These are phyloP conservation scores for Oppia nitens DNA, from an alignment of 1,140 invertebrate genomes.

Conservation along the genomic window DNA sequence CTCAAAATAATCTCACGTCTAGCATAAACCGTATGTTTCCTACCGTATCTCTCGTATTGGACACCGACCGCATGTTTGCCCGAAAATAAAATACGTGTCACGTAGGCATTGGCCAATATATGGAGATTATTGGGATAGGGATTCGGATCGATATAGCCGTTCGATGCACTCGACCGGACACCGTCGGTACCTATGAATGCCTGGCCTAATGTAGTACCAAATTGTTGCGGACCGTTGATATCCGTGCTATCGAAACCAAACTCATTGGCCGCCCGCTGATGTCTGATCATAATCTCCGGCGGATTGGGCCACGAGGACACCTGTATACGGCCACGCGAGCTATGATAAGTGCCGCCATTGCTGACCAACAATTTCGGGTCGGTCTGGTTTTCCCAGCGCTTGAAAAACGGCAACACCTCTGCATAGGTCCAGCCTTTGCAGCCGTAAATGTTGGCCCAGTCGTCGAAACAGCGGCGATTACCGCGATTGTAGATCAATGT, in stretches of 20 bases:
- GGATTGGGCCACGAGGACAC: no score
- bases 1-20: constrained; percentile 54
- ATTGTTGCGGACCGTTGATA: constrained; percentile 61
- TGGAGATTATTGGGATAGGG: constrained; percentile 57
- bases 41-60: constrained; percentile 45
- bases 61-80: constrained; percentile 43
- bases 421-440: constrained; percentile 81
- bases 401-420: constrained; percentile 72
- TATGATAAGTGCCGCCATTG: constrained; percentile 34
- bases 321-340: constrained; percentile 1
- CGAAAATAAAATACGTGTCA: constrained; percentile 14
- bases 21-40: constrained; percentile 43
- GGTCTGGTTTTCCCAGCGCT: constrained; percentile 55
- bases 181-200: constrained; percentile 26
- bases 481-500: constrained; percentile 92
- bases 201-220: constrained; percentile 39
- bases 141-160: constrained; percentile 10
- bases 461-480: constrained; percentile 75
- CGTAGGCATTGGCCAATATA: constrained; percentile 31
- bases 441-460: constrained; percentile 62
- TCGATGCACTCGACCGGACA: neutral
- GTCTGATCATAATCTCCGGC: no score
- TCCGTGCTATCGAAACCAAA: no score
- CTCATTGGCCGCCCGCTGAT: no score
- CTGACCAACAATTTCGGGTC: constrained; percentile 54